Conservation (phyloP, 1,140 invertebrate genomes). For the Batillaria attramentaria region DNA sequence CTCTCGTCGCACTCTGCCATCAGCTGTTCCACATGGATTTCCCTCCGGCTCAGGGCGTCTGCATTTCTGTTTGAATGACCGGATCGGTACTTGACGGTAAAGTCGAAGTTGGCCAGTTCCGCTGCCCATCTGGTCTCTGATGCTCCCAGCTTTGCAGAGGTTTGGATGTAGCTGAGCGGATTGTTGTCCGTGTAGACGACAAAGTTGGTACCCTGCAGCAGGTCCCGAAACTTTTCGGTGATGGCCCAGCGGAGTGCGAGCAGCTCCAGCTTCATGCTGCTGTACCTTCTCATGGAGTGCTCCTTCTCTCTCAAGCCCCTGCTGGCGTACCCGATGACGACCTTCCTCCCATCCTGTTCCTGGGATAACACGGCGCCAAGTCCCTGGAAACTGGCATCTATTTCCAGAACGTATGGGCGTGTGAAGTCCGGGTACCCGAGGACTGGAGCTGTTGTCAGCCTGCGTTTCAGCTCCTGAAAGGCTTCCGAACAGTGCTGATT, state of each 20-base stretch:
- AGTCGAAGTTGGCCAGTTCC: conserved; percentile 30
- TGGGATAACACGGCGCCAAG: conserved; percentile 60
- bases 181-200: conserved; percentile 48
- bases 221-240: conserved; percentile 24
- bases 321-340: conserved; percentile 46
- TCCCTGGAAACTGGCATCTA: conserved; percentile 45
- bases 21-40: no score
- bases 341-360: conserved; percentile 34
- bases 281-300: conserved; percentile 30
- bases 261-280: conserved; percentile 29
- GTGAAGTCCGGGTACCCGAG: conserved; percentile 45
- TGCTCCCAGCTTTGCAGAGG: conserved; percentile 45
- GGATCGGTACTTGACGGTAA: conserved; percentile 20
- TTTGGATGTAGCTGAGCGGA: conserved; percentile 42
- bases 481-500: not conserved
- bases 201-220: conserved; percentile 37
- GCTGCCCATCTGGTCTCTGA: conserved; percentile 43
- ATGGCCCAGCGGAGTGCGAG: conserved; percentile 31
- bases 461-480: conserved; percentile 31
- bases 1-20: no score
- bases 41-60: conserved; percentile 23
- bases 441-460: conserved; percentile 33
- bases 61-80: conserved; percentile 24
- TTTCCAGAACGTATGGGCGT: conserved; percentile 46
- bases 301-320: conserved; percentile 22